Evolutionary conservation across 2,113 vertebrate genomes (phyloP).

Genomic region (Aplodontia rufa): DNA sequence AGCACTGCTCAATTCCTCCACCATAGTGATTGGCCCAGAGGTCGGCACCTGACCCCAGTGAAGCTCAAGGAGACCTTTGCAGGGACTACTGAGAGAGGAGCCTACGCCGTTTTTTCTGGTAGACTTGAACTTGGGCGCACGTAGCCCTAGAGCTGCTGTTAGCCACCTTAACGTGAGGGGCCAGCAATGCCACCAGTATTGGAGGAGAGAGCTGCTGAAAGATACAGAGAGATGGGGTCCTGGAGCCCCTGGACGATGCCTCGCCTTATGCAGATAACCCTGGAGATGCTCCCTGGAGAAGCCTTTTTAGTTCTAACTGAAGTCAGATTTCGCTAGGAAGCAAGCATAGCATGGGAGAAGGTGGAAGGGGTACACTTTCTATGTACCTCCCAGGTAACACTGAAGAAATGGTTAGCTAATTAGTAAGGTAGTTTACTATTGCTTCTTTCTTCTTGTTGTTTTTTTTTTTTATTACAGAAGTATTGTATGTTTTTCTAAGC

Average conservation of each 20-base stretch:
- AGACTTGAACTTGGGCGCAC: neutral
- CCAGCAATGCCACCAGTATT: neutral
- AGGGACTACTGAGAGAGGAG: neutral
- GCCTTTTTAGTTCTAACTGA: neutral
- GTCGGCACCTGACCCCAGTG: neutral
- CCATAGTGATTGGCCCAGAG: neutral
- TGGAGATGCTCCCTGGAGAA: constrained; percentile 4
- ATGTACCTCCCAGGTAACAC: neutral
- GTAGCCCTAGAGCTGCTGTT: neutral
- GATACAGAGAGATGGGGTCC: neutral
- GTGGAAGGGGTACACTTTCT: neutral
- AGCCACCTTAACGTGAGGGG: neutral
- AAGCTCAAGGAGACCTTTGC: neutral
- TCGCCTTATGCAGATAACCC: neutral
- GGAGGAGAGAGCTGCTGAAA: neutral
- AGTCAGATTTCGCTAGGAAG: neutral
- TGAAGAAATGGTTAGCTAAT: neutral
- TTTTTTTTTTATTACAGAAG: neutral
- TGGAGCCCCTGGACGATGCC: neutral
- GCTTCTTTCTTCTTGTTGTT: neutral
- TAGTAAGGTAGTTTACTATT: neutral
- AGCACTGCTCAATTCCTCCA: neutral
- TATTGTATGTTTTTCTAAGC: neutral
- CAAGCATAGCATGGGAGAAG: neutral
- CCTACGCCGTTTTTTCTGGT: neutral